A percentile compares a stretch with the other conserved stretches of the same genome.
These are phyloP conservation scores for Lottia scabra DNA, from an alignment of 2,888 invertebrate genomes.

Conservation along the genomic window DNA sequence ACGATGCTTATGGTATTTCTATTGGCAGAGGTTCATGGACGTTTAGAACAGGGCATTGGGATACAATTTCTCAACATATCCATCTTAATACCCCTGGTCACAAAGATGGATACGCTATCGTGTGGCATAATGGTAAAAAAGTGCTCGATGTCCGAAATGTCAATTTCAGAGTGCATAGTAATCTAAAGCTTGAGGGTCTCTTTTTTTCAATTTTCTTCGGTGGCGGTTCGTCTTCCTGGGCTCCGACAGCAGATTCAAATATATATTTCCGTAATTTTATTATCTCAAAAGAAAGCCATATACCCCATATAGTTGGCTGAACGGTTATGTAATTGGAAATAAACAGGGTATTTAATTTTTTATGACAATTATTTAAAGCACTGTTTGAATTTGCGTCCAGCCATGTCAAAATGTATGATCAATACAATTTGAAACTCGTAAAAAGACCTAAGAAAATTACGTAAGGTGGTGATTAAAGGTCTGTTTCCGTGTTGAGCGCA, in stretches of 20 bases:
- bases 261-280: constrained; percentile 44
- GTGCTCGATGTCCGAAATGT: constrained; percentile 28
- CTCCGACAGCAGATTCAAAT: constrained; percentile 39
- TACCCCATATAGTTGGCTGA: too few species aligned
- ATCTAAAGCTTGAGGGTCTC: constrained; percentile 38
- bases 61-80: constrained; percentile 41
- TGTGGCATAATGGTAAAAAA: constrained; percentile 36
- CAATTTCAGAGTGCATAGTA: constrained; percentile 31
- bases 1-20: constrained; percentile 32
- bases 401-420: too few species aligned
- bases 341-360: too few species aligned
- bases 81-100: constrained; percentile 36
- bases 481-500: too few species aligned
- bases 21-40: constrained; percentile 20
- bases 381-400: too few species aligned
- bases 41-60: constrained; percentile 30
- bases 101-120: constrained; percentile 39
- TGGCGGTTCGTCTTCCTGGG: constrained; percentile 35
- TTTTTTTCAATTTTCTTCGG: constrained; percentile 53
- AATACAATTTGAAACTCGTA: too few species aligned
- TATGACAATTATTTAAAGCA: too few species aligned
- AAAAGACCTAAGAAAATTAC: too few species aligned
- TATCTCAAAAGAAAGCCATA: too few species aligned
- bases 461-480: too few species aligned
- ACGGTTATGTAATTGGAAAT: too few species aligned